These are phyloP conservation scores for Microtus ochrogaster DNA, from an alignment of 2,113 vertebrate genomes.

Conservation along the genomic window DNA sequence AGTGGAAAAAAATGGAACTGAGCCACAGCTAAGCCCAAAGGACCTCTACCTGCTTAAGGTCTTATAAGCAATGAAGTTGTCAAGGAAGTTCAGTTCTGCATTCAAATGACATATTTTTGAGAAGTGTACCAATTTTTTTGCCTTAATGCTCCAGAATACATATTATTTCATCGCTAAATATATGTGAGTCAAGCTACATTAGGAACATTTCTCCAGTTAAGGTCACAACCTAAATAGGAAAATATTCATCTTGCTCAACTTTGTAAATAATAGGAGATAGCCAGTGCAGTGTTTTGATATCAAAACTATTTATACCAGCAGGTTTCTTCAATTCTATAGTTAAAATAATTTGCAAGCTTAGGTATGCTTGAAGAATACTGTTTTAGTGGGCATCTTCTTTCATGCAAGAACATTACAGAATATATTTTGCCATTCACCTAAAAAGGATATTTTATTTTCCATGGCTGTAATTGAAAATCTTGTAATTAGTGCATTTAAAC, in stretches of 20 bases:
- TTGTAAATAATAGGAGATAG: conserved; percentile 40
- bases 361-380: not conserved
- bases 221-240: not conserved
- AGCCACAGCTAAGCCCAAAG: conserved; percentile 27
- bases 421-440: not conserved
- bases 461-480: not conserved
- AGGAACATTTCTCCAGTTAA: not conserved
- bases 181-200: not conserved
- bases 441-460: not conserved
- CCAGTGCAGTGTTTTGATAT: not conserved
- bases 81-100: conserved; percentile 28
- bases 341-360: not conserved
- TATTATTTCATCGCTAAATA: not conserved
- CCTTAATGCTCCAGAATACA: not conserved
- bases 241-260: not conserved
- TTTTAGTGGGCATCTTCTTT: conserved; percentile 6
- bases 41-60: conserved; percentile 9
- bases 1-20: conserved; percentile 13
- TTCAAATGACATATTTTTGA: conserved; percentile 5
- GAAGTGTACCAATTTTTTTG: conserved; percentile 3
- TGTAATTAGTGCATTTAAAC: conserved; percentile 24
- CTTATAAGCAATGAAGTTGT: conserved; percentile 24
- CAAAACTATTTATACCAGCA: not conserved
- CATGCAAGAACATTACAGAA: not conserved
- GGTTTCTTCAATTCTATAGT: not conserved